Conservation (phyloP, 2,797 vertebrate genomes). For the Graptemys geographica region DNA sequence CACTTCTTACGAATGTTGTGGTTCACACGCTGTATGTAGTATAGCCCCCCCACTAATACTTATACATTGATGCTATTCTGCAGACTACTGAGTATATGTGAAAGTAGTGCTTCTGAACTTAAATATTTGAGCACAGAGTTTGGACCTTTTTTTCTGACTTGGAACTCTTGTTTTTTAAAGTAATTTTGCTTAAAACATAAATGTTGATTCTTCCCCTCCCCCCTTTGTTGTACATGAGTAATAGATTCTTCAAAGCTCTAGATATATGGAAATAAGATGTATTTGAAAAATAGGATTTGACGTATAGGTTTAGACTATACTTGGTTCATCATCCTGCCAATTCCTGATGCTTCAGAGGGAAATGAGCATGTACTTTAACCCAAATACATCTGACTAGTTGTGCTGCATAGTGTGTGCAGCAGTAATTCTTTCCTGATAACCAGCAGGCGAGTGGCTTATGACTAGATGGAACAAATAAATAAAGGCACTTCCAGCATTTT, state of each 20-base stretch:
- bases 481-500: background rate
- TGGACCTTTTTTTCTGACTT: background rate
- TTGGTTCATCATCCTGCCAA: accelerated
- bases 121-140: background rate
- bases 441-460: background rate
- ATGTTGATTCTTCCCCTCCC: background rate
- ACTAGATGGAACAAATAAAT: background rate
- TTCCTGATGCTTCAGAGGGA: background rate
- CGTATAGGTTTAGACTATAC: background rate
- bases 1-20: background rate
- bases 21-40: background rate
- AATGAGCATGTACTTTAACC: background rate
- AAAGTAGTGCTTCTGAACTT: background rate
- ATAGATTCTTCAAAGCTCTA: background rate
- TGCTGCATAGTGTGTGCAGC: background rate
- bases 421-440: background rate
- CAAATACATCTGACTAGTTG: background rate
- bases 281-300: background rate
- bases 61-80: accelerated
- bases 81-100: background rate
- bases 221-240: background rate
- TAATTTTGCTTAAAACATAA: background rate
- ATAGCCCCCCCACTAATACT: background rate
- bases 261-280: background rate
- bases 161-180: background rate